These are phyloP conservation scores for Rhaphigaster nebulosa DNA, from an alignment of 2,888 invertebrate genomes.

Conservation along the genomic window DNA sequence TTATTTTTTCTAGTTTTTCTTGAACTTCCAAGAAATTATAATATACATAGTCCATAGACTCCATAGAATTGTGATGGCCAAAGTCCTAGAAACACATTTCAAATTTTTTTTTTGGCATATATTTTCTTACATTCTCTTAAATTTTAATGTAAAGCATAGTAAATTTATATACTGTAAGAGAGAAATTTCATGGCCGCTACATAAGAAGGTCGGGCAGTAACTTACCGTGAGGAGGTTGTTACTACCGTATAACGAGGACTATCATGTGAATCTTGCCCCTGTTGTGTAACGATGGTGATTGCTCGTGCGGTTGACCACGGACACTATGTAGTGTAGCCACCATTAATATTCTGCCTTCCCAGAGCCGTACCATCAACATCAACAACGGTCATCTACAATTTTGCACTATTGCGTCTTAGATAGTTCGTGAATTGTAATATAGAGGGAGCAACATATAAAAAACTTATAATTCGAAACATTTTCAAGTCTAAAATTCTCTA, in stretches of 20 bases:
- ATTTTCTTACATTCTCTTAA: neutral
- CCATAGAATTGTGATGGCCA: no score
- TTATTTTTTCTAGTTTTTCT: no score
- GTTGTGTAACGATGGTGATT: constrained; percentile 25
- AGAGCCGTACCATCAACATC: neutral
- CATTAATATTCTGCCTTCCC: constrained; percentile 20
- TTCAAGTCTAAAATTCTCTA: no score
- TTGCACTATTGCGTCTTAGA: neutral
- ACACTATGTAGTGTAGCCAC: neutral
- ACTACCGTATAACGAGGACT: constrained; percentile 41
- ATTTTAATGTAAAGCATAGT: neutral
- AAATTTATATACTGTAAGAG: neutral
- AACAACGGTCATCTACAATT: neutral
- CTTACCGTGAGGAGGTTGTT: neutral
- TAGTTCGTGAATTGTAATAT: neutral
- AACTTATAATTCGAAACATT: no score
- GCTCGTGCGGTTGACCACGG: constrained; percentile 13
- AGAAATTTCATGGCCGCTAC: neutral
- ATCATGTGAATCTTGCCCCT: constrained; percentile 27
- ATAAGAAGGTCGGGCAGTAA: neutral
- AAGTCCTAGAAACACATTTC: no score
- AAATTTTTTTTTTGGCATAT: no score
- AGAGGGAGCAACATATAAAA: no score
- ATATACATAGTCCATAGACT: no score
- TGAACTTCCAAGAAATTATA: no score